phyloP scores from a whole-genome alignment of 2,888 invertebrate species.

The Dryocosmus kuriphilus region DNA sequence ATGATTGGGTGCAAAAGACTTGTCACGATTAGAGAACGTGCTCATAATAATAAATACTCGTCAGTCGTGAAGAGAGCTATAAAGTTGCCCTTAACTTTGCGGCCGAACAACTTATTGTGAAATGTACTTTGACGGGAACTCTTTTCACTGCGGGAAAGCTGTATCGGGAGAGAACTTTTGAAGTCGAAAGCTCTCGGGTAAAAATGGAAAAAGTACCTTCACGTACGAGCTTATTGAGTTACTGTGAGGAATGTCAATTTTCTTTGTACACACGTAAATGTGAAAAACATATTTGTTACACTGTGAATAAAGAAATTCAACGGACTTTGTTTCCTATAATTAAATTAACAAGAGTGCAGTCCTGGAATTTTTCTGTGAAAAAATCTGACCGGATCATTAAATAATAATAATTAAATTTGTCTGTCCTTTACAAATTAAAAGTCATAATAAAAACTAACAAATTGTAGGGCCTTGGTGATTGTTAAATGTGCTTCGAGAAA shows the following conservation, averaged over 20 bases:
- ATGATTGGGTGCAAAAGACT: not conserved
- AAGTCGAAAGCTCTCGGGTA: slow-evolving; percentile 31
- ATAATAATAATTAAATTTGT: too few relatives aligned
- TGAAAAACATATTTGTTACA: slow-evolving; percentile 18
- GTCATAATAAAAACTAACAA: not conserved
- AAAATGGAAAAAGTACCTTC: slow-evolving; percentile 24
- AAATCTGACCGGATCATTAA: not conserved
- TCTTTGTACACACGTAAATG: slow-evolving; percentile 21
- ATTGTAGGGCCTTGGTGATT: not conserved
- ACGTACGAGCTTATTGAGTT: slow-evolving; percentile 33
- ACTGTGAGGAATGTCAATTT: slow-evolving; percentile 37
- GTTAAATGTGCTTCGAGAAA: too few relatives aligned
- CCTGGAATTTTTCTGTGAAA: not conserved
- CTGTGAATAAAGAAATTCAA: slow-evolving; percentile 7
- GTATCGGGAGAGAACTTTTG: slow-evolving; percentile 28
- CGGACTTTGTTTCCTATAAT: not conserved
- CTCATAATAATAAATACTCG: slow-evolving; percentile 17
- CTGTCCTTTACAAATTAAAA: too few relatives aligned
- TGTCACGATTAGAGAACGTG: not conserved
- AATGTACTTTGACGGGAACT: slow-evolving; percentile 37
- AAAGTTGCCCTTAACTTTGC: slow-evolving; percentile 16
- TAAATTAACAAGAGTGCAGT: not conserved
- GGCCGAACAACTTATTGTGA: slow-evolving; percentile 35
- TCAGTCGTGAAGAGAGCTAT: slow-evolving; percentile 5
- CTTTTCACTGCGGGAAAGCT: slow-evolving; percentile 32